phyloP scores from a whole-genome alignment of 2,888 invertebrate species.

The Hirtodrosophila duncani region DNA sequence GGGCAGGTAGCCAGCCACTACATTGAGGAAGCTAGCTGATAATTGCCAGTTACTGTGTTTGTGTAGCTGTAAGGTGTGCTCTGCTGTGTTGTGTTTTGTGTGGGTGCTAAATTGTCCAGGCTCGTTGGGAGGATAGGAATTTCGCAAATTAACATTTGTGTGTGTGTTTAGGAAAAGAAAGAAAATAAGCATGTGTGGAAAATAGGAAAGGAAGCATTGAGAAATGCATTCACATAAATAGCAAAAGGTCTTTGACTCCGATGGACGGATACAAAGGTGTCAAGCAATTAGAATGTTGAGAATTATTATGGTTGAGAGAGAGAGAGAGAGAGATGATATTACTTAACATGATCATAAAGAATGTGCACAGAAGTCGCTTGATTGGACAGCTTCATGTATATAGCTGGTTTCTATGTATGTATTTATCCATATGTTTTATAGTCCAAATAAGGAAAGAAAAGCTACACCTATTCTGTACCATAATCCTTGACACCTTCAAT shows the following conservation, averaged over 20 bases:
- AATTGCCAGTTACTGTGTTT: constrained; percentile 46
- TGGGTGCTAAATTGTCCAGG: constrained; percentile 58
- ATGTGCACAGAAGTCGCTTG: too few relatives aligned
- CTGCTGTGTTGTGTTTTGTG: constrained; percentile 26
- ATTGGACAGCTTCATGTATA: too few relatives aligned
- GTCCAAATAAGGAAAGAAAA: too few relatives aligned
- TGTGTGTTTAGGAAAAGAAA: constrained; percentile 34
- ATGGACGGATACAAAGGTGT: constrained; percentile 30
- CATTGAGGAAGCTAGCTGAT: constrained; percentile 26
- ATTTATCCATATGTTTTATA: too few relatives aligned
- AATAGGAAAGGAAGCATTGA: constrained; percentile 11
- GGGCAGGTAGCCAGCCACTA: neutral
- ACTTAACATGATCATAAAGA: constrained; percentile 16
- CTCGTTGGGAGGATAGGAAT: constrained; percentile 51
- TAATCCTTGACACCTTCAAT: too few relatives aligned
- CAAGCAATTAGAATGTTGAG: constrained; percentile 31
- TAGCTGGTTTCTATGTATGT: too few relatives aligned
- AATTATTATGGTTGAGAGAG: too few relatives aligned
- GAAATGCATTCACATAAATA: constrained; percentile 33
- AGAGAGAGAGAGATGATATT: too few relatives aligned
- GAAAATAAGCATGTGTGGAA: constrained; percentile 20
- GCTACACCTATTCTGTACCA: too few relatives aligned
- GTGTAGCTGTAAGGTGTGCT: constrained; percentile 9
- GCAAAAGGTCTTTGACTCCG: constrained; percentile 38
- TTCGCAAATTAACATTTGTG: constrained; percentile 62